Percentiles rank a stretch among this genome's conserved stretches.
Evolutionary conservation across 2,113 vertebrate genomes (phyloP).

Genomic region (Anarhynchus alexandrinus): DNA sequence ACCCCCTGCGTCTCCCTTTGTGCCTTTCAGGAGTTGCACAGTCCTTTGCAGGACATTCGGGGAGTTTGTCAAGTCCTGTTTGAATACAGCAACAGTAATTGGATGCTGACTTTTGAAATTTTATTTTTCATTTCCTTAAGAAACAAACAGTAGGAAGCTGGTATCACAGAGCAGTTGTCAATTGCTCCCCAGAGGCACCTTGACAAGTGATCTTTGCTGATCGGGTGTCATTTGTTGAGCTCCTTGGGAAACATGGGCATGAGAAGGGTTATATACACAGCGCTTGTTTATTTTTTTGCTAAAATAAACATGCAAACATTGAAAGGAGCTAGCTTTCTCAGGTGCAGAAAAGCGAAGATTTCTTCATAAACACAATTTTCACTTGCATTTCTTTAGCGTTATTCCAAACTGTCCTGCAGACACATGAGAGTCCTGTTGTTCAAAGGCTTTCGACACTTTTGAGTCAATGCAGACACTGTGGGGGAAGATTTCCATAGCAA

Average conservation of each 20-base stretch:
- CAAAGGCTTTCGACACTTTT: background rate
- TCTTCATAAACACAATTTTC: background rate
- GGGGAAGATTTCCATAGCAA: slow-evolving; percentile 69
- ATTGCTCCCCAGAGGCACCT: background rate
- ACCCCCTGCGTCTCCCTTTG: fast-evolving
- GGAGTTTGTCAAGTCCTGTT: background rate
- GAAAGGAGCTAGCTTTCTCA: background rate
- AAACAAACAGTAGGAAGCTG: background rate
- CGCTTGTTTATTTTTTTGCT: background rate
- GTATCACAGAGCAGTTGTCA: background rate
- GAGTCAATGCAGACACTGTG: background rate
- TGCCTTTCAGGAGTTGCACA: background rate
- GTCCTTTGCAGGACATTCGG: background rate
- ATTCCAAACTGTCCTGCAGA: slow-evolving; percentile 4
- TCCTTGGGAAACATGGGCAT: background rate
- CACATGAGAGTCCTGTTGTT: background rate
- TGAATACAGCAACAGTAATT: background rate
- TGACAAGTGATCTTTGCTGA: background rate
- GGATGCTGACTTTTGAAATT: background rate
- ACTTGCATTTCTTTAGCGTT: background rate
- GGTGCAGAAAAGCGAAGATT: background rate
- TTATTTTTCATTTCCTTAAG: background rate
- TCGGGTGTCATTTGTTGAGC: background rate
- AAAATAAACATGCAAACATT: background rate
- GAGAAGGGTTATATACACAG: background rate